Conservation (phyloP, 2,113 vertebrate species). For the Triplophysa tibetana region DNA sequence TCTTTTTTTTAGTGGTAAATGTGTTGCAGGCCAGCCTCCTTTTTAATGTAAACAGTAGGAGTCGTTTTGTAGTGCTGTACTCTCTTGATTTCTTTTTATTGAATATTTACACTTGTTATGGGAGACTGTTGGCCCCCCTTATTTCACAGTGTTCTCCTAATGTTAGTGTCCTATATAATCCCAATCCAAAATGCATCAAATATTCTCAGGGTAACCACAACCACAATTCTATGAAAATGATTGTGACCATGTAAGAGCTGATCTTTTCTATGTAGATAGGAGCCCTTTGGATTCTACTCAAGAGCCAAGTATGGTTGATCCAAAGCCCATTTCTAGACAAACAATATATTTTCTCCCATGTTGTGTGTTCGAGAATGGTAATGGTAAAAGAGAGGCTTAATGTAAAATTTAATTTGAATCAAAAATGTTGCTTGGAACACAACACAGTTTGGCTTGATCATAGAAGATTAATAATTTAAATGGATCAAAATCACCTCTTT, state of each 20-base stretch:
- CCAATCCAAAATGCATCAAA: constrained; percentile 3
- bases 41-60: constrained; percentile 50
- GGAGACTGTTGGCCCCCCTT: not conserved
- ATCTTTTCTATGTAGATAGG: constrained; percentile 21
- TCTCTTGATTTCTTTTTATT: not conserved
- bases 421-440: not conserved
- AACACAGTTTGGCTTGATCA: constrained; percentile 19
- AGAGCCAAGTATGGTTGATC: constrained; percentile 12
- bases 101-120: not conserved
- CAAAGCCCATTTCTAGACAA: not conserved
- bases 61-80: not conserved
- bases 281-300: not conserved
- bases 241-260: not conserved
- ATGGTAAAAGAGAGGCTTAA: not conserved
- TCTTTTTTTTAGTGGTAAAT: constrained; percentile 50
- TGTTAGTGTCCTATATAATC: constrained; percentile 17
- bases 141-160: not conserved
- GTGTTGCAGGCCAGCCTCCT: not conserved
- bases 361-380: not conserved
- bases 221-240: constrained; percentile 8
- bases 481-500: constrained; percentile 78
- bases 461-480: not conserved
- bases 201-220: constrained; percentile 44
- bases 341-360: constrained; percentile 63
- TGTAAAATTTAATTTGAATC: not conserved